Evolutionary conservation across 1,140 invertebrate genomes (phyloP), one percentile per base, ranked within the genome.

Genomic region (Oedothorax gibbosus): DNA sequence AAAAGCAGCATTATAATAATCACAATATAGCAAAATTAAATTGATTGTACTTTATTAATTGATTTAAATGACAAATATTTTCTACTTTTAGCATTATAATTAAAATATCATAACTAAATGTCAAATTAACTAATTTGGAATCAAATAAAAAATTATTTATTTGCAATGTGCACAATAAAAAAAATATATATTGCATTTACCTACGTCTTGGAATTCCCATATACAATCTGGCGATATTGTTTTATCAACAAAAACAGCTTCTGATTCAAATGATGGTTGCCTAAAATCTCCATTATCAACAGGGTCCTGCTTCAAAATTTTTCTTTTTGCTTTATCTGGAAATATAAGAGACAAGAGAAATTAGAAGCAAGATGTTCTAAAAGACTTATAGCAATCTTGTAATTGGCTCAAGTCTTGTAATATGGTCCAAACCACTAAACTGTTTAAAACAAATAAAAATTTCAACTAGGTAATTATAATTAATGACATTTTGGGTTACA

Each of bases 231-330:
- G 7, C 12, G 53, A 15, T 5, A 62, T 64, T 12, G 76, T 12
- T 21, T 51, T 69, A 56, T 56, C 14, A 71, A 49, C n/a, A 64
- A 49, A 75, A 69, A 49, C 85, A 77, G 57, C 68, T 9, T 85
- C 60, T 21, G 68, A 56, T 85, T 86, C 84, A 82, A 85, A 68
- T 15, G 35, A 57, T 51, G 75, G 12, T 77, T 62, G 76, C 20
- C n/a, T 62, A 11, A 76, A 20, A 76, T 72, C 35, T 35, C 35
- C 87, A 92, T 91, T 85, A 92, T 91, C 57, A 90, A 90, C 88
- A 92, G 86, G 65, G 56, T 77, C 91, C 85, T 95, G 94, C 54
- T 83, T 75, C 12, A 66, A 76, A 65, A 75, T 87, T 15, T 83
- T 86, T 69, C 66, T 76, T 66, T 86, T 86, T 65, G 68, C 71